phyloP scores from a whole-genome alignment of 2,113 vertebrate genomes.

The Pholis gunnellus region DNA sequence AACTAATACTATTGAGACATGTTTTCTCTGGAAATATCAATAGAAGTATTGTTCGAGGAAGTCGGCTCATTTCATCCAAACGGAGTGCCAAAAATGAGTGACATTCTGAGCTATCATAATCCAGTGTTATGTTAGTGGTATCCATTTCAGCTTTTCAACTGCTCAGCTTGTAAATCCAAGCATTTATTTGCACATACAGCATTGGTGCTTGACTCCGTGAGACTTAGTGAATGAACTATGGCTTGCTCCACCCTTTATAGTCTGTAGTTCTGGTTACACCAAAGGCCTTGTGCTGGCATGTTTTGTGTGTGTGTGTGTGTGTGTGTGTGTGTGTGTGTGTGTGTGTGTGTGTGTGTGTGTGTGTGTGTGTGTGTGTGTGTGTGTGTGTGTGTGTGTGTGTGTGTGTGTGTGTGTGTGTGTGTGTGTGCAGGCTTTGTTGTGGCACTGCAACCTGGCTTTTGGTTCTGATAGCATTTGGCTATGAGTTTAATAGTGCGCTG shows the following conservation, averaged over 20 bases:
- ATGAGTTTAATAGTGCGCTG: conserved; percentile 49
- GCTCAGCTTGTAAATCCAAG: conserved; percentile 62
- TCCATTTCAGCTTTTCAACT: conserved; percentile 61
- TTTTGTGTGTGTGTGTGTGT: conserved; percentile 30
- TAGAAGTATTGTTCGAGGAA: conserved; percentile 46
- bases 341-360: conserved; percentile 24
- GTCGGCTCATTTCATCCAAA: conserved; percentile 55
- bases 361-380: conserved; percentile 13
- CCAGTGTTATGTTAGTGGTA: conserved; percentile 36
- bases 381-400: conserved; percentile 20
- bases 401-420: conserved; percentile 12
- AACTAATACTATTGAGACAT: background rate
- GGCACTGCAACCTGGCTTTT: conserved; percentile 42
- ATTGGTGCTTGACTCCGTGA: conserved; percentile 31
- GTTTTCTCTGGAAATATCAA: conserved; percentile 47
- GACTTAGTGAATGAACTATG: conserved; percentile 56
- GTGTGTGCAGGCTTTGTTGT: conserved; percentile 45
- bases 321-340: conserved; percentile 15
- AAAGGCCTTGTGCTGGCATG: conserved; percentile 71
- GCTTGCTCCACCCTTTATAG: conserved; percentile 56
- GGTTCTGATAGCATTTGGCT: conserved; percentile 55
- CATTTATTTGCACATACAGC: conserved; percentile 69
- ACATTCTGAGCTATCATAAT: conserved; percentile 56
- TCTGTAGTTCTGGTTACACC: conserved; percentile 65
- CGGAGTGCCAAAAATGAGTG: conserved; percentile 44